phyloP scores from a whole-genome alignment of 1,140 invertebrate species.

The Chrysoperla carnea region DNA sequence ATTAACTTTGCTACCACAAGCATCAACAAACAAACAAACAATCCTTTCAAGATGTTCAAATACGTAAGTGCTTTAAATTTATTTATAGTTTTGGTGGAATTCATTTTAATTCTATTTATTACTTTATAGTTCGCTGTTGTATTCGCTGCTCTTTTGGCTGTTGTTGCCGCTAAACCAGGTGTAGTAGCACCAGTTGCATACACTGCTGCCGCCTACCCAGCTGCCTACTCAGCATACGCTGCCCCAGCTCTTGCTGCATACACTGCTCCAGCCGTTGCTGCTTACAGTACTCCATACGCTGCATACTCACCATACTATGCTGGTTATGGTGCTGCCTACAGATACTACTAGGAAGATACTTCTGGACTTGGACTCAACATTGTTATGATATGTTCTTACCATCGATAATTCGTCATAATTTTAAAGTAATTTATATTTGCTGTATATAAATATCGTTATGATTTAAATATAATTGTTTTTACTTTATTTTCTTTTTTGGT shows the following conservation, averaged over 20 bases:
- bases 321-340: not conserved
- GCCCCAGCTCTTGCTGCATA: not conserved
- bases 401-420: too few species aligned
- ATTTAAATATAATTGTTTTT: too few species aligned
- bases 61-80: slow-evolving; percentile 10
- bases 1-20: slow-evolving; percentile 1
- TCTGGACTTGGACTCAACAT: not conserved
- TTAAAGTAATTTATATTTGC: too few species aligned
- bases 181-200: slow-evolving; percentile 1
- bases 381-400: too few species aligned
- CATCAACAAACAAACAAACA: slow-evolving; percentile 1
- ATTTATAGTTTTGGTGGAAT: not conserved
- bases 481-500: too few species aligned
- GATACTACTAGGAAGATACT: not conserved
- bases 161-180: slow-evolving; percentile 3
- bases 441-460: too few species aligned
- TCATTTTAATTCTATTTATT: slow-evolving; percentile 2
- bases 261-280: slow-evolving; percentile 1
- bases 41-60: slow-evolving; percentile 11
- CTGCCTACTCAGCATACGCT: slow-evolving; percentile 1
- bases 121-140: slow-evolving; percentile 20
- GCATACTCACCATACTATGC: not conserved
- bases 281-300: slow-evolving; percentile 15
- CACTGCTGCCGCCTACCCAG: slow-evolving; percentile 1
- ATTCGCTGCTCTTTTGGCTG: slow-evolving; percentile 3